phyloP scores from a whole-genome alignment of 2,113 vertebrate species.

The Riparia riparia region DNA sequence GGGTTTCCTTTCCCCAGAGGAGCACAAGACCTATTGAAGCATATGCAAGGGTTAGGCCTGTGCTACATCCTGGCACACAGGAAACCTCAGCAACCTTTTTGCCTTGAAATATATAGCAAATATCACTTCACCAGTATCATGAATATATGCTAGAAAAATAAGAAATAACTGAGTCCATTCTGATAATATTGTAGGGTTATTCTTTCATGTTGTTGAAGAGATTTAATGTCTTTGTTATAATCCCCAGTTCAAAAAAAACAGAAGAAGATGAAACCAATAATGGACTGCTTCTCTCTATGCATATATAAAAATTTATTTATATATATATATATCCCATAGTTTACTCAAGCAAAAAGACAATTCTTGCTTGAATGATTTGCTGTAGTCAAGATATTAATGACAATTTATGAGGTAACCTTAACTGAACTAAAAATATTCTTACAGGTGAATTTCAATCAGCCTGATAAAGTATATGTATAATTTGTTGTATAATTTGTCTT shows the following conservation, averaged over 20 bases:
- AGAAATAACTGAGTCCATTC: not conserved
- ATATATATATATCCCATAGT: not conserved
- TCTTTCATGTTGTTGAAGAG: not conserved
- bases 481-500: not conserved
- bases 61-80: not conserved
- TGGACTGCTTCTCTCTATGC: not conserved
- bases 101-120: not conserved
- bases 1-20: fast-evolving
- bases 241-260: not conserved
- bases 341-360: not conserved
- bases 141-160: not conserved
- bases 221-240: not conserved
- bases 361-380: not conserved
- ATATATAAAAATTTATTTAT: not conserved
- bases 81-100: not conserved
- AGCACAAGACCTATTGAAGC: fast-evolving
- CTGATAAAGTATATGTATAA: not conserved
- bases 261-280: not conserved
- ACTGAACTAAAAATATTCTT: not conserved
- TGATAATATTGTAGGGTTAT: not conserved
- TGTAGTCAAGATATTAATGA: not conserved
- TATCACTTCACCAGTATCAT: not conserved
- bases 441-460: not conserved
- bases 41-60: fast-evolving
- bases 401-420: not conserved